phyloP scores from a whole-genome alignment of 2,113 vertebrate genomes.

The Asarcornis scutulata region DNA sequence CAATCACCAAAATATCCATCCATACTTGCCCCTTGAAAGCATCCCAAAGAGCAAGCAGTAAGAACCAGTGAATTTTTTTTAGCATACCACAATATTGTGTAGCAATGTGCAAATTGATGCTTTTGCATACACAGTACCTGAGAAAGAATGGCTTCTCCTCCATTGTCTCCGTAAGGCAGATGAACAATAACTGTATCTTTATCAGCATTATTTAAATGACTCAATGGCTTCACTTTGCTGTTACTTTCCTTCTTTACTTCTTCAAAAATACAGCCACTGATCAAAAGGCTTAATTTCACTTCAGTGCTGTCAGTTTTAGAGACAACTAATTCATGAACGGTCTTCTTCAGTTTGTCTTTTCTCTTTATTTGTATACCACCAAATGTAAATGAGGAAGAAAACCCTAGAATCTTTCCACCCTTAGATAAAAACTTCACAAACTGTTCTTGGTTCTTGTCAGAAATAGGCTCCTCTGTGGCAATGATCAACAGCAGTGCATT shows the following conservation, averaged over 20 bases:
- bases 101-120: neutral
- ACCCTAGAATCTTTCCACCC: constrained; percentile 87
- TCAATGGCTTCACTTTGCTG: constrained; percentile 74
- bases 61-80: neutral
- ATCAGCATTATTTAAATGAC: constrained; percentile 74
- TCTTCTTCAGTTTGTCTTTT: constrained; percentile 25
- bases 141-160: constrained; percentile 90
- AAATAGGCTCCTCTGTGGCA: constrained; percentile 75
- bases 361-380: constrained; percentile 76
- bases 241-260: neutral
- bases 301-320: constrained; percentile 72
- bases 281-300: constrained; percentile 77
- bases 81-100: rapidly evolving
- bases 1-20: neutral
- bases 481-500: constrained; percentile 86
- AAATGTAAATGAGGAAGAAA: constrained; percentile 81
- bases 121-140: constrained; percentile 81
- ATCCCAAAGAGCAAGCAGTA: neutral
- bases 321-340: constrained; percentile 78
- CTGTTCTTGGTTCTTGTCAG: constrained; percentile 67
- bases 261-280: constrained; percentile 80
- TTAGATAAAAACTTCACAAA: constrained; percentile 84
- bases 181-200: constrained; percentile 82
- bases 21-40: neutral
- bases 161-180: constrained; percentile 74